Evolutionary conservation across 1,140 invertebrate genomes (phyloP), one percentile per base, ranked within the genome.

Genomic region (Apolygus lucorum): DNA sequence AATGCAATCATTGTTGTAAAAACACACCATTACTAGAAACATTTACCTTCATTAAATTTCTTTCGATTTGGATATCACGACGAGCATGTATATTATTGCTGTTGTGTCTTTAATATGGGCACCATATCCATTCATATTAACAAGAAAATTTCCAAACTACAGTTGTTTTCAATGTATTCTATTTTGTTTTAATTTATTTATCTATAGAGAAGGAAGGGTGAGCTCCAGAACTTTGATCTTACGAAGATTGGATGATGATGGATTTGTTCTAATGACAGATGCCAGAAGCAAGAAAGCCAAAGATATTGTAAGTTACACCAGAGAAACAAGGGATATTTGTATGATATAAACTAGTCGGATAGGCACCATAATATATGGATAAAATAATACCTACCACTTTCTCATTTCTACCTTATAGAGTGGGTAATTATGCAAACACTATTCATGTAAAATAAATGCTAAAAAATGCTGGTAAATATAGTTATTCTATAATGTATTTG

Each of bases 221-320:
- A 80, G 78, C 28, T 76, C 82, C 1, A 76, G 83, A 66, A 79
- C 77, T 52, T 67, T 84, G 0, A 71, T 83, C 4, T 68, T 85
- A 11, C 74, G 80, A 28, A 74, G 80, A 42, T 76, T 81, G 13
- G 80, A 83, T 34, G 72, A 80, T 29, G 78, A 82, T 63, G 81
- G 81, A 26, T 82, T 84, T 69, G 77, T 82, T 25, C 78, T 84
- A 68, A 79, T 80, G 42, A 82, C 83, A 0, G 81, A 83, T 49
- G 76, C 70, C 26, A 74, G 80, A 2, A 82, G 82, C 63, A 77
- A 73, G 68, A 84, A 85, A 76, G 69, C 76, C 1, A 74, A 77
- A 1, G 76, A 84, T 67, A 73, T 84, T 72, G 83, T 83, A 80
- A 81, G 76, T 75, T 49, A 49, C 8, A 49, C 8, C 17, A 49